Evolutionary conservation across 2,797 vertebrate genomes (phyloP), one percentile per base, ranked within the genome.

Genomic region (Sphaeramia orbicularis): DNA sequence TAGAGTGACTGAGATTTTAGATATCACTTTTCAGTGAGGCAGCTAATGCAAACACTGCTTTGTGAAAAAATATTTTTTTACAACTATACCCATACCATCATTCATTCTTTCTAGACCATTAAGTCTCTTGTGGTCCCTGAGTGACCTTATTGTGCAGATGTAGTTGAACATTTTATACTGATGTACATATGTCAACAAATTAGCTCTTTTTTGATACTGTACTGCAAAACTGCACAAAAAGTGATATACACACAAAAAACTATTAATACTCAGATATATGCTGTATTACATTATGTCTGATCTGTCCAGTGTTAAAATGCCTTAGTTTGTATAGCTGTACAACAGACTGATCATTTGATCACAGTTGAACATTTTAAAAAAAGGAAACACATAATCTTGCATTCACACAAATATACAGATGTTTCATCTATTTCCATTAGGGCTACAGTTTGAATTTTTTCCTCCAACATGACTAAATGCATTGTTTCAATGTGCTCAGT

Each of bases 1-100:
- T 35, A 35, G 32, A 10, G 9, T 2, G 9, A 35, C 35, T 40
- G 7, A 24, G 24, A 24, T 38, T 74, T 65, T 24, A 50, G 14
- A 24, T 62, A 4, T 18, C 21, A 24, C 10, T 71, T 43, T 49
- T 15, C 38, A 49, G 14, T 73, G 74, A 76, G 43, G 68, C 43
- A 4, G 30, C 45, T 40, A 70, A 54, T 67, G 68, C 80, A 62
- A 80, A 80, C 64, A 79, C 7, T 40, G 24, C 15, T 60, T 51
- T 53, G 48, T 69, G 37, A 71, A 27, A 21, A 81, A 74, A 56
- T 54, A 7, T 32, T 10, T 44, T 65, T 53, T n/a, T 21, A 53
- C 35, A 75, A 51, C 62, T 38, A 14, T 44, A 59, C 30, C 59
- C 18, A 38, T 40, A 45, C 61, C 32, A 41, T 49, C 5, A 1